A percentile compares a stretch with the other conserved stretches of the same genome.
phyloP scores from a whole-genome alignment of 2,113 vertebrate genomes.

The Talpa occidentalis region DNA sequence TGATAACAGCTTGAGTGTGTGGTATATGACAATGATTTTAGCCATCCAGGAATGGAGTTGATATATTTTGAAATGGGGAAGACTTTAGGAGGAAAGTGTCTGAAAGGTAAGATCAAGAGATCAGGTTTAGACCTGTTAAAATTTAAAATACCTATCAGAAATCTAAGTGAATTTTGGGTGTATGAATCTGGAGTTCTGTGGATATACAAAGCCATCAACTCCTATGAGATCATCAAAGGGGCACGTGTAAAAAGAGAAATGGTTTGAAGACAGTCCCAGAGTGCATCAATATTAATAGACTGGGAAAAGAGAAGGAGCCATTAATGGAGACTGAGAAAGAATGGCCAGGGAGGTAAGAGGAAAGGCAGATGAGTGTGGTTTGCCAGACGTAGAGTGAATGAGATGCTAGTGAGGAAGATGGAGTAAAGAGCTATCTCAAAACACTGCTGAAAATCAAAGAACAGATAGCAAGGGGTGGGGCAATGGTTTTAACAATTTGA shows the following conservation, averaged over 20 bases:
- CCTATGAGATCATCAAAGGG: neutral
- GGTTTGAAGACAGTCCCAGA: neutral
- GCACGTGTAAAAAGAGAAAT: neutral
- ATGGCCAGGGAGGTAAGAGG: neutral
- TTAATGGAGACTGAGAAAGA: neutral
- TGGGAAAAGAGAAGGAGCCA: neutral
- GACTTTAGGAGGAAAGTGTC: neutral
- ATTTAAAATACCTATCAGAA: neutral
- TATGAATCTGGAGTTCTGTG: conserved; percentile 15
- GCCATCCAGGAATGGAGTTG: neutral
- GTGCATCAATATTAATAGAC: neutral
- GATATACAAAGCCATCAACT: neutral
- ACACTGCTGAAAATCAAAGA: neutral
- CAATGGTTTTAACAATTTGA: neutral
- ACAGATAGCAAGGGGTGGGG: neutral
- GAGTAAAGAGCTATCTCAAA: neutral
- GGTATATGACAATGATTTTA: neutral
- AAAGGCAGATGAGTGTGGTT: neutral
- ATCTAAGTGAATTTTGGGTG: neutral
- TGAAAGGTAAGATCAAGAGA: neutral
- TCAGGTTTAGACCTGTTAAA: neutral
- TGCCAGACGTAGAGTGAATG: neutral
- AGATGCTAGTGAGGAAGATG: neutral
- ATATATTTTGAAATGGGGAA: neutral
- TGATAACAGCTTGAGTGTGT: neutral